Evolutionary conservation across 2,888 invertebrate genomes (phyloP).

Genomic region (Tetragonula carbonaria): DNA sequence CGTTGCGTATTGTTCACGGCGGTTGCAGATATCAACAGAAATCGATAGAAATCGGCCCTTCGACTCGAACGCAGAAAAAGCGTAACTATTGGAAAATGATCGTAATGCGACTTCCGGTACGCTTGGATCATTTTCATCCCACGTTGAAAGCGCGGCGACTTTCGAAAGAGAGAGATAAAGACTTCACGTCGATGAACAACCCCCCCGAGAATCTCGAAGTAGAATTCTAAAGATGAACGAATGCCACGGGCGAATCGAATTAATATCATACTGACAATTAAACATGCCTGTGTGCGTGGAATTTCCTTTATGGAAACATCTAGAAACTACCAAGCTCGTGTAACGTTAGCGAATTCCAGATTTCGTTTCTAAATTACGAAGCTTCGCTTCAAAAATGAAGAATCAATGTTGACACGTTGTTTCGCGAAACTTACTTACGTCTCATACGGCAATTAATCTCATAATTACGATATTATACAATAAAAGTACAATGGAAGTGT

Average conservation of each 20-base stretch:
- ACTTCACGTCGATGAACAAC: constrained; percentile 24
- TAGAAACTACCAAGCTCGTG: neutral
- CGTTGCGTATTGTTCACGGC: constrained; percentile 20
- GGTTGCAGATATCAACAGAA: constrained; percentile 37
- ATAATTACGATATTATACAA: too few species aligned
- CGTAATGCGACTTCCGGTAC: constrained; percentile 46
- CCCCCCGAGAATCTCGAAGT: neutral
- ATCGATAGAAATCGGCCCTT: constrained; percentile 35
- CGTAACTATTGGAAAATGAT: constrained; percentile 51
- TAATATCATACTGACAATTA: neutral
- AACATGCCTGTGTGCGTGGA: neutral
- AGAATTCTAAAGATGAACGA: neutral
- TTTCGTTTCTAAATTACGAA: neutral
- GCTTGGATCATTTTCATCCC: constrained; percentile 29
- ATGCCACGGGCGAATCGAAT: neutral
- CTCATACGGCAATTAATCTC: too few species aligned
- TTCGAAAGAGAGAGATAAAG: neutral
- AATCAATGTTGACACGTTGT: neutral
- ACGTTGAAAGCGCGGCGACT: neutral
- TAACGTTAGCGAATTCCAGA: neutral
- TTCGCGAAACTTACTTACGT: too few species aligned
- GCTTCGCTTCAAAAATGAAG: neutral
- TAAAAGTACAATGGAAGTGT: too few species aligned
- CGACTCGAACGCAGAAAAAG: constrained; percentile 31
- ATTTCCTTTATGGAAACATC: neutral